A percentile compares a stretch with the other conserved stretches of the same genome.
These are phyloP conservation scores for Halichoeres trimaculatus DNA, from an alignment of 2,113 vertebrate species.

Conservation along the genomic window DNA sequence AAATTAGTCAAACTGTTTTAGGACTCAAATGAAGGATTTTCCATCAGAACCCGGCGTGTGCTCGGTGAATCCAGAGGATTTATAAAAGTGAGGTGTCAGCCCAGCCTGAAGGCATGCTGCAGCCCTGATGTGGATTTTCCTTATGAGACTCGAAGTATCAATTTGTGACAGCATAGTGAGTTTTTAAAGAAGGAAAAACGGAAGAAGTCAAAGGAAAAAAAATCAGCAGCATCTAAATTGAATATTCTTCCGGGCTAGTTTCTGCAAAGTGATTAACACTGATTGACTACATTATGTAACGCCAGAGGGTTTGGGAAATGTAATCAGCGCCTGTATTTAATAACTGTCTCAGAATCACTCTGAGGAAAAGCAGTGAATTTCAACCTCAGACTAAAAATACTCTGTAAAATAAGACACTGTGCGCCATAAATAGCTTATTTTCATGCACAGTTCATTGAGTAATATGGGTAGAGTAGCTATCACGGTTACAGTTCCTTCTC, in stretches of 20 bases:
- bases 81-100: slow-evolving; percentile 37
- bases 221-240: not conserved
- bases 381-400: not conserved
- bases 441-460: not conserved
- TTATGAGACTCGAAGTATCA: slow-evolving; percentile 23
- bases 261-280: slow-evolving; percentile 34
- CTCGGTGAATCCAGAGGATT: not conserved
- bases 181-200: not conserved
- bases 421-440: not conserved
- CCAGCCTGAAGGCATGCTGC: slow-evolving; percentile 27
- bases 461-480: not conserved
- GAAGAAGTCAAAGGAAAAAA: not conserved
- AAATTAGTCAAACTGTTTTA: slow-evolving; percentile 52
- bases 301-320: slow-evolving; percentile 6
- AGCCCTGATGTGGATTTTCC: slow-evolving; percentile 34
- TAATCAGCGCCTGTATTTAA: slow-evolving; percentile 16
- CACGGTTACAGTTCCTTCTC: not conserved
- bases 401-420: not conserved
- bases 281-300: slow-evolving; percentile 34
- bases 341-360: not conserved
- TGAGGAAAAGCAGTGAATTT: not conserved
- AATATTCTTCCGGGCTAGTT: slow-evolving; percentile 25
- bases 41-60: not conserved
- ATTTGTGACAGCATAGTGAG: slow-evolving; percentile 1
- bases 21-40: not conserved